Evolutionary conservation across 92 coral and sea anemone genomes (phyloP).

Genomic region (Actinostola sp.): DNA sequence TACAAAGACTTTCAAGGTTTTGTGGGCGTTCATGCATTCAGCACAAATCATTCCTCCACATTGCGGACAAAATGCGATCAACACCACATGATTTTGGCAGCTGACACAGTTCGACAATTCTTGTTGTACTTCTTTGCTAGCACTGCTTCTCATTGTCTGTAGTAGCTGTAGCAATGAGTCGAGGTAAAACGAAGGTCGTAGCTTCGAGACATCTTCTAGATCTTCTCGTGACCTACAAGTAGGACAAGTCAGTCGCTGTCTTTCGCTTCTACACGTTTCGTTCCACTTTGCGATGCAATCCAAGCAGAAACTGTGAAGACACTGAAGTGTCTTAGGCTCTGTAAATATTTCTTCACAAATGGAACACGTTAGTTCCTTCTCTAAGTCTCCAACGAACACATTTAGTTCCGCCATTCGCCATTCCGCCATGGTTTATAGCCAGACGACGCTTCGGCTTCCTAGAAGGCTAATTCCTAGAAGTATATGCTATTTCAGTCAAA

Average conservation of each 20-base stretch:
- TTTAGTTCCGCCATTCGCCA: conserved; percentile 18
- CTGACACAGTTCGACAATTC: conserved; percentile 1
- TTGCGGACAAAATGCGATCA: conserved; percentile 16
- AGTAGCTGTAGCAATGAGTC: conserved; percentile 6
- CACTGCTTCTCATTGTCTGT: not conserved
- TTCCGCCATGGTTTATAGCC: too few relatives aligned
- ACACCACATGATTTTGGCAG: not conserved
- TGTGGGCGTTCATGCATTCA: conserved; percentile 16
- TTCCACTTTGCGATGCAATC: conserved; percentile 12
- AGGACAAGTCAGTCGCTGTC: not conserved
- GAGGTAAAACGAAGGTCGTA: conserved; percentile 11
- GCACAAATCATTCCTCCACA: not conserved
- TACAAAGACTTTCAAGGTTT: not conserved
- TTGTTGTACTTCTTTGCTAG: not conserved
- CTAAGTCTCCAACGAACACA: conserved; percentile 7
- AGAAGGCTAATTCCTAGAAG: too few relatives aligned
- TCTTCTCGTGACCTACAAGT: not conserved
- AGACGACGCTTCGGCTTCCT: too few relatives aligned
- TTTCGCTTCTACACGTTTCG: not conserved
- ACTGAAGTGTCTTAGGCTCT: too few relatives aligned
- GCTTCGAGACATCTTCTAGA: conserved; percentile 12
- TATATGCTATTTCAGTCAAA: too few relatives aligned
- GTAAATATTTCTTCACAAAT: too few relatives aligned
- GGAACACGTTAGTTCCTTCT: conserved; percentile 11
- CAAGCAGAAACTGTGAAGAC: conserved; percentile 3